Evolutionary conservation across 2,113 vertebrate species (phyloP).

Genomic region (Larimichthys polyactis): DNA sequence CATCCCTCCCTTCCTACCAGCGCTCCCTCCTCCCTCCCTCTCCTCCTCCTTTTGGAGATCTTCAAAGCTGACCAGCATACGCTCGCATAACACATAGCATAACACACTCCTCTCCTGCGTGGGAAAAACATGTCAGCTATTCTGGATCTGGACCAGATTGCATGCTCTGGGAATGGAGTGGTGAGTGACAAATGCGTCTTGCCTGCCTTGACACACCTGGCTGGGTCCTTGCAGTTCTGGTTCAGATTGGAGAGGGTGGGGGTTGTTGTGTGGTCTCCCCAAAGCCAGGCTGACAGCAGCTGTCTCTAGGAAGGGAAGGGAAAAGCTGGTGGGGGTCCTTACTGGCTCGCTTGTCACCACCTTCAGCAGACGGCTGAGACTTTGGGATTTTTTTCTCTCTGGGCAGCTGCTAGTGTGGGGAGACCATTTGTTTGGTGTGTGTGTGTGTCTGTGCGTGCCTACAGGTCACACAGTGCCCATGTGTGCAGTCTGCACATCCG

Average conservation of each 20-base stretch:
- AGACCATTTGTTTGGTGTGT: slow-evolving; percentile 39
- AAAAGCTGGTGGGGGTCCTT: slow-evolving; percentile 34
- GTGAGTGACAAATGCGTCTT: slow-evolving; percentile 81
- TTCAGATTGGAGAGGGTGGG: slow-evolving; percentile 18
- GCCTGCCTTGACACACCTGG: slow-evolving; percentile 63
- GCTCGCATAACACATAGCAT: slow-evolving; percentile 64
- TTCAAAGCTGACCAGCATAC: slow-evolving; percentile 75
- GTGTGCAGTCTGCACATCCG: slow-evolving; percentile 33
- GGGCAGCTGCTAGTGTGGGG: slow-evolving; percentile 35
- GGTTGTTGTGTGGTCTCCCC: slow-evolving; percentile 36
- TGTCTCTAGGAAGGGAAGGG: slow-evolving; percentile 17
- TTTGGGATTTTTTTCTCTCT: slow-evolving; percentile 21
- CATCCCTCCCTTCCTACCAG: slow-evolving; percentile 65
- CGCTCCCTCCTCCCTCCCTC: slow-evolving; percentile 42
- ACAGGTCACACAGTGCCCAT: slow-evolving; percentile 48
- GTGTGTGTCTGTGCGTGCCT: slow-evolving; percentile 2
- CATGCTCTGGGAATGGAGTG: slow-evolving; percentile 82
- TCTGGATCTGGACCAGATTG: slow-evolving; percentile 86
- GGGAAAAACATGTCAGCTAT: slow-evolving; percentile 85
- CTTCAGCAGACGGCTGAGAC: slow-evolving; percentile 23
- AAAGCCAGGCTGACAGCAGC: slow-evolving; percentile 42
- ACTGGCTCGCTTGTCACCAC: slow-evolving; percentile 46
- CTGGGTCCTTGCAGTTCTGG: slow-evolving; percentile 44
- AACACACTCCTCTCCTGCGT: slow-evolving; percentile 75
- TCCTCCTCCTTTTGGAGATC: slow-evolving; percentile 66